Evolutionary conservation across 2,113 vertebrate genomes (phyloP).

Genomic region (Onychostoma macrolepis): DNA sequence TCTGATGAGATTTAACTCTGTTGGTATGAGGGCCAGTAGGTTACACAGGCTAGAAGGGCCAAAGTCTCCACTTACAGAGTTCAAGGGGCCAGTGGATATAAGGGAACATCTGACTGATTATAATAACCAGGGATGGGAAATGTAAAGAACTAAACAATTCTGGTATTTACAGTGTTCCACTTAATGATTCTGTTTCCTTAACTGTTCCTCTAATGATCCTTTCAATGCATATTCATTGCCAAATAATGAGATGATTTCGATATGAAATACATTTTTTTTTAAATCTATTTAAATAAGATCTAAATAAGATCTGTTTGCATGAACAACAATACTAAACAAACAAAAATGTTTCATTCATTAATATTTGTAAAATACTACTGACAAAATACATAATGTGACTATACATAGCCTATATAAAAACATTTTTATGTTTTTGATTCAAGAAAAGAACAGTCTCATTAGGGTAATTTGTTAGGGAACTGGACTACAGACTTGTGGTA

Average conservation of each 20-base stretch:
- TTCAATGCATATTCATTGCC: neutral
- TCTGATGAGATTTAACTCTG: constrained; percentile 36
- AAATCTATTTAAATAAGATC: no score
- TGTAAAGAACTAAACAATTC: neutral
- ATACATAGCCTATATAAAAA: no score
- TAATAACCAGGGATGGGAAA: neutral
- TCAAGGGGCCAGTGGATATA: neutral
- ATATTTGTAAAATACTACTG: no score
- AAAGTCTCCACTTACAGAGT: neutral
- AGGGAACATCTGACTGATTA: neutral
- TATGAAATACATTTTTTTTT: neutral
- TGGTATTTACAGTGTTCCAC: neutral
- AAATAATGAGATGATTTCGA: neutral
- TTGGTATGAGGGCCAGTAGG: constrained; percentile 55
- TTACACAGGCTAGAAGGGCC: neutral
- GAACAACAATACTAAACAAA: no score
- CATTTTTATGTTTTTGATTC: neutral
- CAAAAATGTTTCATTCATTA: no score
- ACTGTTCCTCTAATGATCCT: neutral
- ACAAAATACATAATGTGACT: no score
- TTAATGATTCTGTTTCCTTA: neutral
- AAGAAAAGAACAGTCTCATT: neutral
- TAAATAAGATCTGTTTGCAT: no score
- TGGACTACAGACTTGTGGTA: neutral
- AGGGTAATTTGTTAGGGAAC: neutral